A percentile compares a stretch with the other conserved stretches of the same genome.
Conservation (phyloP, 2,888 invertebrate species). For the Dicyrtomina minuta region DNA sequence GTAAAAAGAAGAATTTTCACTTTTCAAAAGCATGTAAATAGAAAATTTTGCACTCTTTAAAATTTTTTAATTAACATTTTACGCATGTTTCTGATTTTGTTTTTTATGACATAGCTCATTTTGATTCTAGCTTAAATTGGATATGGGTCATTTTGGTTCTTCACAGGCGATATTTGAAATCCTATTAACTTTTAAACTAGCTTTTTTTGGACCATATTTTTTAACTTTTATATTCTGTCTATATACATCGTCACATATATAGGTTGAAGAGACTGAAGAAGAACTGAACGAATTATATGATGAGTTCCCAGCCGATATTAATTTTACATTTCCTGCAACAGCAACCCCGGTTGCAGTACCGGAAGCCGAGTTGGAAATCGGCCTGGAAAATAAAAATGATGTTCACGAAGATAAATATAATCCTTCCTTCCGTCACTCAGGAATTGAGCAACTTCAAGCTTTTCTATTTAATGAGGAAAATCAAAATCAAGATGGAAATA, state of each 20-base stretch:
- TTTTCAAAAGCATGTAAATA: no score
- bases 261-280: constrained; percentile 51
- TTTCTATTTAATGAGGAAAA: constrained; percentile 30
- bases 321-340: neutral
- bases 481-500: constrained; percentile 7
- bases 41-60: no score
- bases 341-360: neutral
- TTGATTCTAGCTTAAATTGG: no score
- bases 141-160: no score
- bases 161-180: no score
- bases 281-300: constrained; percentile 50
- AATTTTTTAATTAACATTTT: no score
- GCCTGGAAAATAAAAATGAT: neutral
- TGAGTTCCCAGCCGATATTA: constrained; percentile 35
- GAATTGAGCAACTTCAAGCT: constrained; percentile 44
- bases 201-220: neutral
- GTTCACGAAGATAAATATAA: neutral
- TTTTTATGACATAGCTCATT: no score
- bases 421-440: constrained; percentile 43
- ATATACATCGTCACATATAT: neutral
- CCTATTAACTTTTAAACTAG: constrained; percentile 32
- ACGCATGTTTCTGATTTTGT: no score
- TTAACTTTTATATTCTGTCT: constrained; percentile 1
- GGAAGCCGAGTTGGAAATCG: no score
- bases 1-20: no score